Base-by-base conservation (phyloP, 2,888 invertebrate species). In the Drosophila melanocephala region DNA sequence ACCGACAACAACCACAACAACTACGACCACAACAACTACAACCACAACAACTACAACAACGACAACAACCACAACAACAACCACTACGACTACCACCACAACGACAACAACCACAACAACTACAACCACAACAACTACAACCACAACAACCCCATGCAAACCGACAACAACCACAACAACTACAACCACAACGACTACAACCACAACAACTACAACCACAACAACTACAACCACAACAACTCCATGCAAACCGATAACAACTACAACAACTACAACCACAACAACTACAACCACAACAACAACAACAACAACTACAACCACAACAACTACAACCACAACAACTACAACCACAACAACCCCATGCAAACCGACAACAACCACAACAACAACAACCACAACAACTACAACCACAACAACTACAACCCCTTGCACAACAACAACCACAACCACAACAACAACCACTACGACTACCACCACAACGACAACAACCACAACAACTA, bases 241-340 rank as follows among this genome's bases (percentile, higher is more conserved):
- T 0, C 19, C 37, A 16, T 57, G 52, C 0, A 39, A 57, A 2
- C 51, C 68, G 10, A 42, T 12, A 12, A 42, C 42, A 5, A 42
- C 42, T 0, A n/a, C 39, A 1, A 42, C 39, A 0, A 50, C 39
- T 0, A 32, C 59, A 0, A 60, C 60, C 0, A 37, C 60, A 0
- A 53, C 44, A 0, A 53, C 58, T 0, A 39, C 37, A 0, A 52
- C 26, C 26, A 26, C 61, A 0, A 59, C 58, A 0, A 59, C 69
- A 1, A 64, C 71, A 0, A 50, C 66, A 3, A 71, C 60, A 0
- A 42, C 69, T 0, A 28, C 37, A 0, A 47, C 42, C 0, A 37
- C 64, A 0, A 70, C 70, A 0, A 56, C 68, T 0, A 42, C 61
- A 0, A 42, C 39, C 0, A 64, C 64, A 0, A 51, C 56, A 0